Conservation (phyloP, 2,888 invertebrate species). For the Doris montereyensis region DNA sequence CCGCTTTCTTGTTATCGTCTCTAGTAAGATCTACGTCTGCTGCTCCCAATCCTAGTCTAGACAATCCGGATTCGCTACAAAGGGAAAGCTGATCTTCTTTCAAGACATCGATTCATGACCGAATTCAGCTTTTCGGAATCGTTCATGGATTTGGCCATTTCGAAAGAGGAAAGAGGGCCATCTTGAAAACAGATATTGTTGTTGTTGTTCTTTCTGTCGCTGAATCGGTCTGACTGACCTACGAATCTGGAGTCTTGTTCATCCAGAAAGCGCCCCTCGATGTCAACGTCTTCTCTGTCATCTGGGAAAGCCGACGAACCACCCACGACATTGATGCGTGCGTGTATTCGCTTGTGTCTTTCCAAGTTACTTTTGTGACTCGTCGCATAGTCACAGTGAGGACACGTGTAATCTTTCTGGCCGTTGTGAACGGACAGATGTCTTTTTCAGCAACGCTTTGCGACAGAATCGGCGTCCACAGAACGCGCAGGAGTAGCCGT, state of each 20-base stretch:
- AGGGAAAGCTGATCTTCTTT: too few relatives aligned
- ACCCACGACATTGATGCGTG: conserved; percentile 36
- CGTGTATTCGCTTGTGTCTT: conserved; percentile 71
- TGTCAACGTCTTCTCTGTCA: not conserved
- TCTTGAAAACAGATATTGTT: too few relatives aligned
- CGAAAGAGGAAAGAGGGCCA: too few relatives aligned
- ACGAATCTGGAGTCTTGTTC: conserved; percentile 17
- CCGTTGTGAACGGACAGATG: conserved; percentile 75
- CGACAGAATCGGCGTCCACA: conserved; percentile 74
- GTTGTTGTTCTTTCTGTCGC: not conserved
- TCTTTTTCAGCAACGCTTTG: conserved; percentile 73
- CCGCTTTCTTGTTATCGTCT: not conserved
- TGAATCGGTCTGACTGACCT: not conserved
- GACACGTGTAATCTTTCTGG: conserved; percentile 73
- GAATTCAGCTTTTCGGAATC: too few relatives aligned
- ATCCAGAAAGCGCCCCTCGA: too few relatives aligned
- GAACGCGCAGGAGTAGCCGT: conserved; percentile 73
- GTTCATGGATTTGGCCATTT: too few relatives aligned
- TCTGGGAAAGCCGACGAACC: conserved; percentile 18
- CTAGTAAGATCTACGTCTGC: not conserved
- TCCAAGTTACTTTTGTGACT: conserved; percentile 75
- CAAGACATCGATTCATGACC: too few relatives aligned
- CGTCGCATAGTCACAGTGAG: conserved; percentile 73
- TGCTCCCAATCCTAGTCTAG: not conserved
- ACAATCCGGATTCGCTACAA: not conserved